Percentiles rank a stretch among this genome's conserved stretches.
These are phyloP conservation scores for Hedychridium roseum DNA, from an alignment of 2,888 invertebrate genomes.

Conservation along the genomic window DNA sequence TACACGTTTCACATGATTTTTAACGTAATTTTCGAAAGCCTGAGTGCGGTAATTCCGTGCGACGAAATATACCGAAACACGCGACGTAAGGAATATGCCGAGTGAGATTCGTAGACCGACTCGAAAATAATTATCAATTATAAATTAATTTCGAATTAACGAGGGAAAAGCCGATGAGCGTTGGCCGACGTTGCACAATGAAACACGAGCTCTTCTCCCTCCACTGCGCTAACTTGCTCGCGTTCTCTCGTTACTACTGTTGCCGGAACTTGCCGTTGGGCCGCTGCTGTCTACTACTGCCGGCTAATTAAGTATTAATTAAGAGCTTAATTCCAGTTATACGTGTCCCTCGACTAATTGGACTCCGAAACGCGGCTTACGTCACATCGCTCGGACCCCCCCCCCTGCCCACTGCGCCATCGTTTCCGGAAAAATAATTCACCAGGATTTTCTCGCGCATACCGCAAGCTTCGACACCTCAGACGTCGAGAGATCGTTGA, in stretches of 20 bases:
- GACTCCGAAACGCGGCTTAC: slow-evolving; percentile 48
- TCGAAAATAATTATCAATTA: slow-evolving; percentile 53
- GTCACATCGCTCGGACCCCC: slow-evolving; percentile 19
- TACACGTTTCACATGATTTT: too few relatives aligned
- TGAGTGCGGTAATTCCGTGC: too few relatives aligned
- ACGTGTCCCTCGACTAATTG: slow-evolving; percentile 55
- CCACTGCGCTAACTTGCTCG: slow-evolving; percentile 36
- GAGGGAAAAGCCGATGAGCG: slow-evolving; percentile 36
- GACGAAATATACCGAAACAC: too few relatives aligned
- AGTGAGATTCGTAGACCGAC: too few relatives aligned
- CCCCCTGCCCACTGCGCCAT: background rate
- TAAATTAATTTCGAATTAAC: slow-evolving; percentile 54
- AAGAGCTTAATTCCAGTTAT: slow-evolving; percentile 58
- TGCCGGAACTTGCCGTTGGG: slow-evolving; percentile 13
- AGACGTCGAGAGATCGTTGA: too few relatives aligned
- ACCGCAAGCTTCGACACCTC: too few relatives aligned
- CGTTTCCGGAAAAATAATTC: too few relatives aligned
- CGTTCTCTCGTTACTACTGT: slow-evolving; percentile 29
- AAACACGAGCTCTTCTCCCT: slow-evolving; percentile 32
- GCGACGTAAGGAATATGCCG: too few relatives aligned
- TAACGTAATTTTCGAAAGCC: too few relatives aligned
- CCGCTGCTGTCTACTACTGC: background rate
- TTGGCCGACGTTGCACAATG: slow-evolving; percentile 39
- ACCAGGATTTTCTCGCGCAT: too few relatives aligned
- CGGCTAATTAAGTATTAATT: slow-evolving; percentile 59